These are phyloP conservation scores for Carduelis carduelis DNA, from an alignment of 2,797 vertebrate genomes.

Conservation along the genomic window DNA sequence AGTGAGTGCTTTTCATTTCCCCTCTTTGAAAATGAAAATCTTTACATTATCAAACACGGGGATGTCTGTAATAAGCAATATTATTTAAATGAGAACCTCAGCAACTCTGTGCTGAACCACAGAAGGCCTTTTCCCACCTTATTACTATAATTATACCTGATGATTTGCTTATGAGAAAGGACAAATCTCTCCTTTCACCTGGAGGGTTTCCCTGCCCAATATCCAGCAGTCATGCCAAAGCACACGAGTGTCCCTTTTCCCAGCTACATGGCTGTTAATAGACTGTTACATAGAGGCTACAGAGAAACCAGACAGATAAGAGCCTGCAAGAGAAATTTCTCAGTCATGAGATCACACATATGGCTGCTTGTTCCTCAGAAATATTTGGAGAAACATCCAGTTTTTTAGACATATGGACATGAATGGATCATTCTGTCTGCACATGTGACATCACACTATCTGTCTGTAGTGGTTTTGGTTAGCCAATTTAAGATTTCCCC, in stretches of 20 bases:
- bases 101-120: background rate
- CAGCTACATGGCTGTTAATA: background rate
- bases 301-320: background rate
- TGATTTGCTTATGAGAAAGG: background rate
- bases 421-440: background rate
- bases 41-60: background rate
- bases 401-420: background rate
- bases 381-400: background rate
- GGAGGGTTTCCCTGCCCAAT: background rate
- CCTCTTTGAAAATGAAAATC: background rate
- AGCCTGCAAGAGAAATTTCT: background rate
- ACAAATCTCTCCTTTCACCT: background rate
- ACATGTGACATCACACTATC: background rate
- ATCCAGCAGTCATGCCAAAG: background rate
- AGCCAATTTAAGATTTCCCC: background rate
- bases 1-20: background rate
- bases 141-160: background rate
- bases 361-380: background rate
- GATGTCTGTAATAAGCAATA: background rate
- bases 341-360: background rate
- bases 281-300: background rate
- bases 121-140: background rate
- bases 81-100: background rate
- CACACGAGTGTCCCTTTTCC: background rate
- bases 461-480: background rate